Conservation (phyloP, 64 coral and sea anemone species). For the Porites lutea region DNA sequence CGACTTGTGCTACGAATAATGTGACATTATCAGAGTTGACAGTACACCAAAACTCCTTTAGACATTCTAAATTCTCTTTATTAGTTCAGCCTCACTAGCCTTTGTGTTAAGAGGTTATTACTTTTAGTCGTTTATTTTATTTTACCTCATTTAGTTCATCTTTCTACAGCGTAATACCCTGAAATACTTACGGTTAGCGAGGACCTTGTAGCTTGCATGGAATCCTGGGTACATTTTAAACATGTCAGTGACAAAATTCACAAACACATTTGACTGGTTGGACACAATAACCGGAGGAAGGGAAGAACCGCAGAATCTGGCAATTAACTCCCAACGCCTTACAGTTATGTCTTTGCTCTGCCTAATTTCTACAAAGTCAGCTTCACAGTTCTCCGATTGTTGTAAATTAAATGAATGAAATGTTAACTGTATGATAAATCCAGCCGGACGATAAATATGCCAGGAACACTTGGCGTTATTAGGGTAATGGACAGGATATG, state of each 20-base stretch:
- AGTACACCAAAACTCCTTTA: no score
- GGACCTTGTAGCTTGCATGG: constrained; percentile 2
- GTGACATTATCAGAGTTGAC: no score
- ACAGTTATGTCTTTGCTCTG: not conserved
- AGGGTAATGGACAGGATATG: constrained; percentile 4
- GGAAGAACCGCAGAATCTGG: constrained; percentile 16
- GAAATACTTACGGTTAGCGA: constrained; percentile 13
- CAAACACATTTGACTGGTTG: not conserved
- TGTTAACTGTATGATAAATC: not conserved
- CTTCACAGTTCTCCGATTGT: not conserved
- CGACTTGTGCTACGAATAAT: no score
- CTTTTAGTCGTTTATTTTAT: no score
- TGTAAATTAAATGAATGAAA: constrained; percentile 17
- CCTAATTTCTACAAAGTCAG: not conserved
- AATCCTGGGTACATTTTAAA: constrained; percentile 6
- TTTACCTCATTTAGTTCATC: no score
- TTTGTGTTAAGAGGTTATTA: no score
- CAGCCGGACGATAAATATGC: not conserved
- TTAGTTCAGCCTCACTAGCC: no score
- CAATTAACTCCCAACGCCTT: not conserved
- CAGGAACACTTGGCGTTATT: constrained; percentile 11
- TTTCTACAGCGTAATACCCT: no score
- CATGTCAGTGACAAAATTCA: constrained; percentile 7
- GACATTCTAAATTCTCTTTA: no score
- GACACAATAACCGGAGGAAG: constrained; percentile 10